A percentile compares a stretch with the other conserved stretches of the same genome.
Evolutionary conservation across 2,797 vertebrate species (phyloP).

Genomic region (Anguilla megastoma): DNA sequence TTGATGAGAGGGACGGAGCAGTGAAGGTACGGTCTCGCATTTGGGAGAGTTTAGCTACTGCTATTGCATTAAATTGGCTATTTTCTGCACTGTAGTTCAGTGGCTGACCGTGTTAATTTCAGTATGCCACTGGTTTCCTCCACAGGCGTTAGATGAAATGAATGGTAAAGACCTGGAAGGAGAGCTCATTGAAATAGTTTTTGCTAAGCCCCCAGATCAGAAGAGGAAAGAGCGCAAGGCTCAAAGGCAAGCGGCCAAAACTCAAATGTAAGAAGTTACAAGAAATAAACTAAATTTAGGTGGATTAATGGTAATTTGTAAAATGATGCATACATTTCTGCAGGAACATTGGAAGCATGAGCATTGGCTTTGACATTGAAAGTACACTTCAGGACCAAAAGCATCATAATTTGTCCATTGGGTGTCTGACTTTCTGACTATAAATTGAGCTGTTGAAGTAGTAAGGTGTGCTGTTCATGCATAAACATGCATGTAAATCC

Average conservation of each 20-base stretch:
- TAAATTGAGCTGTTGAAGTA: not conserved
- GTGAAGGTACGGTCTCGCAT: conserved; percentile 83
- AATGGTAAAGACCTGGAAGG: conserved; percentile 98
- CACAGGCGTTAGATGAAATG: conserved; percentile 94
- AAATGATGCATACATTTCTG: not conserved
- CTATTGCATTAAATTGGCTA: not conserved
- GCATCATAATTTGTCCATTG: not conserved
- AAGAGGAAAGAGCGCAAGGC: conserved; percentile 99
- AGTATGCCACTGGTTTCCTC: conserved; percentile 46
- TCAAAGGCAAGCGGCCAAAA: conserved; percentile 97
- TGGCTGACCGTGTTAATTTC: not conserved
- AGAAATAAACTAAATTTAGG: not conserved
- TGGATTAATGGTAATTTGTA: not conserved
- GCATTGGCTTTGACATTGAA: not conserved
- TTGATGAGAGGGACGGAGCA: conserved; percentile 94
- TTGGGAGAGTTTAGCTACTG: not conserved
- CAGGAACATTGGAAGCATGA: not conserved
- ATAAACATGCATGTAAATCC: not conserved
- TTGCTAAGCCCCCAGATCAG: conserved; percentile 98
- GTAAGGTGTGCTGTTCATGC: not conserved
- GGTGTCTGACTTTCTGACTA: not conserved
- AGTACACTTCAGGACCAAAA: not conserved
- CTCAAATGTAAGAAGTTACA: conserved; percentile 85
- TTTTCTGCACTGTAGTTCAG: not conserved
- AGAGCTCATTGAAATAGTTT: conserved; percentile 98